Percentiles rank a stretch among this genome's conserved stretches.
phyloP scores from a whole-genome alignment of 92 coral and sea anemone species.

The Meandrina meandrites region DNA sequence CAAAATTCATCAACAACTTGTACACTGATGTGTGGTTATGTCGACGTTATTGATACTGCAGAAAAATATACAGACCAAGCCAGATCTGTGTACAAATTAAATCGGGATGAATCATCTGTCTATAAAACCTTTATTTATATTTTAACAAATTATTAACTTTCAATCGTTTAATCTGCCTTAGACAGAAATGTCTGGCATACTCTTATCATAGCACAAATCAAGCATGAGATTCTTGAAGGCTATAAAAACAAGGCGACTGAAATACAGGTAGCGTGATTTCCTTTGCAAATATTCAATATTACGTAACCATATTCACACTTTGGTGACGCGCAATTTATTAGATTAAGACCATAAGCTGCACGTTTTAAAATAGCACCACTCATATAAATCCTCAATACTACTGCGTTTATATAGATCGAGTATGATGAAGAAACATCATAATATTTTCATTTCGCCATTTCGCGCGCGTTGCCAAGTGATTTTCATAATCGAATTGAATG shows the following conservation, averaged over 20 bases:
- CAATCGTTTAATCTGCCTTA: too few species aligned
- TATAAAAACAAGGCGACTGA: background rate
- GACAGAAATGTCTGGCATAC: too few species aligned
- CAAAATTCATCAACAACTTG: too few species aligned
- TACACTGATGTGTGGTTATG: too few species aligned
- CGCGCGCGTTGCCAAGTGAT: constrained; percentile 8
- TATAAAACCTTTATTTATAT: too few species aligned
- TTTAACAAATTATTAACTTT: too few species aligned
- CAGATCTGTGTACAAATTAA: too few species aligned
- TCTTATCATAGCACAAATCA: too few species aligned
- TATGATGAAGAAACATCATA: background rate
- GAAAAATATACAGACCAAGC: too few species aligned
- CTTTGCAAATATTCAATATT: background rate
- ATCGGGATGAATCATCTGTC: too few species aligned
- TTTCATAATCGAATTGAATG: background rate
- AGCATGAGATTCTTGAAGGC: background rate
- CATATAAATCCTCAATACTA: background rate
- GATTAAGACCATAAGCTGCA: background rate
- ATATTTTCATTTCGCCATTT: background rate
- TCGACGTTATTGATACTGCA: too few species aligned
- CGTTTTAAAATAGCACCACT: background rate
- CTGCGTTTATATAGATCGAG: too few species aligned
- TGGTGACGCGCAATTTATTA: background rate
- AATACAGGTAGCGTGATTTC: background rate
- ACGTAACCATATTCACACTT: background rate